These are phyloP conservation scores for Sebastes schlegelii DNA, from an alignment of 2,113 vertebrate genomes.

Conservation along the genomic window DNA sequence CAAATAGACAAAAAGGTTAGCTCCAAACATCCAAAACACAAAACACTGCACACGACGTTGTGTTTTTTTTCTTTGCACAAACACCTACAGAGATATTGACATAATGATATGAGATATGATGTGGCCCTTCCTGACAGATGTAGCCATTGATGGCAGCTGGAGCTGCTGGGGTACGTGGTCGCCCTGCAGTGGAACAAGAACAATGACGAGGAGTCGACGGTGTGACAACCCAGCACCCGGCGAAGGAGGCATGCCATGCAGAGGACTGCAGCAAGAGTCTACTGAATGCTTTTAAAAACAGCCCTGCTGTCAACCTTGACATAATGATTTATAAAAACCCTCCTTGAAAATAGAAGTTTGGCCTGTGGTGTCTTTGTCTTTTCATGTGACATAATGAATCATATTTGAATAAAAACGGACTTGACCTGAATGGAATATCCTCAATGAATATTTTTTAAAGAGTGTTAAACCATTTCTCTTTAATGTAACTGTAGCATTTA, in stretches of 20 bases:
- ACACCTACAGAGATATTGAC: not conserved
- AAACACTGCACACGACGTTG: not conserved
- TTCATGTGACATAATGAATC: not conserved
- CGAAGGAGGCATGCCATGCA: conserved; percentile 82
- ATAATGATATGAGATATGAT: not conserved
- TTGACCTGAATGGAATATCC: not conserved
- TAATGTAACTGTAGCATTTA: not conserved
- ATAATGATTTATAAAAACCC: not conserved
- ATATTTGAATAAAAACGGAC: not conserved
- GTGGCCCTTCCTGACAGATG: conserved; percentile 71
- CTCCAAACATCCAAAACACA: not conserved
- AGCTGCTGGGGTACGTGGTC: conserved; percentile 94
- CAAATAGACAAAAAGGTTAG: conserved; percentile 80
- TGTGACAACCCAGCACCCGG: conserved; percentile 89
- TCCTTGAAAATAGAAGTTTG: not conserved
- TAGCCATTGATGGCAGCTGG: conserved; percentile 88
- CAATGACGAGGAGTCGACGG: conserved; percentile 84
- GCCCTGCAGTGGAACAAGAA: conserved; percentile 75
- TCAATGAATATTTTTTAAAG: conserved; percentile 16
- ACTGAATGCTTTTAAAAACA: conserved; percentile 77
- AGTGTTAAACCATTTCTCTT: not conserved
- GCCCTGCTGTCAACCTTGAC: not conserved
- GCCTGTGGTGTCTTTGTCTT: conserved; percentile 20
- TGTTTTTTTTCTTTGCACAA: not conserved
- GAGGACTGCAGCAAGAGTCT: conserved; percentile 83